phyloP scores from a whole-genome alignment of 2,113 vertebrate species.

The Pollimyrus isidori region DNA sequence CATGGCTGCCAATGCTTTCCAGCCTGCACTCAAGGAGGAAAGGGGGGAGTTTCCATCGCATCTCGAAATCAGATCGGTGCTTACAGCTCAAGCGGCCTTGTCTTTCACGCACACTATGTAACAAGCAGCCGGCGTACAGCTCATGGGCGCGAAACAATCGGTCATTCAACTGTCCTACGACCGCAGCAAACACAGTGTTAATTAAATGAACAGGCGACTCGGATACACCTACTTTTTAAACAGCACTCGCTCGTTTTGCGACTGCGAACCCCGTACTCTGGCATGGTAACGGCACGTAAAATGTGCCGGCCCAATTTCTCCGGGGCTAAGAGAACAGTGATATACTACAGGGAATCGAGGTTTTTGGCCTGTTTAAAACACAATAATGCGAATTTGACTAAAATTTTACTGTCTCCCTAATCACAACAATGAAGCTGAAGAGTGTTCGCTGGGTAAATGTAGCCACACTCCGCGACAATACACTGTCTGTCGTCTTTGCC shows the following conservation, averaged over 20 bases:
- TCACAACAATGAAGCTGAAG: neutral
- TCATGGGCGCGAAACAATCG: neutral
- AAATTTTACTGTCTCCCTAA: neutral
- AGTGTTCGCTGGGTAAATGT: neutral
- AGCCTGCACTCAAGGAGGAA: neutral
- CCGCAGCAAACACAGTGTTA: neutral
- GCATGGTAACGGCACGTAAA: neutral
- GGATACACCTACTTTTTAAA: neutral
- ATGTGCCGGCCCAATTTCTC: neutral
- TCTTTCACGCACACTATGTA: neutral
- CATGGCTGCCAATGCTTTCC: conserved; percentile 2
- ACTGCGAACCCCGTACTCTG: neutral
- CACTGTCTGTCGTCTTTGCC: neutral
- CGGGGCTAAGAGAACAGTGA: neutral
- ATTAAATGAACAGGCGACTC: neutral
- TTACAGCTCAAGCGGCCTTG: too few species aligned
- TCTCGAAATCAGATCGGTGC: neutral
- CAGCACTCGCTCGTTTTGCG: neutral
- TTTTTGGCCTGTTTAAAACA: neutral
- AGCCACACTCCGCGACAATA: neutral
- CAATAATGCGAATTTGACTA: neutral
- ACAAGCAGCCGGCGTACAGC: neutral
- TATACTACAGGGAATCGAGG: neutral
- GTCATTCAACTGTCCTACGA: neutral
- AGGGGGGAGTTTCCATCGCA: neutral